These are phyloP conservation scores for Alces alces DNA, from an alignment of 2,113 vertebrate genomes.

Conservation along the genomic window DNA sequence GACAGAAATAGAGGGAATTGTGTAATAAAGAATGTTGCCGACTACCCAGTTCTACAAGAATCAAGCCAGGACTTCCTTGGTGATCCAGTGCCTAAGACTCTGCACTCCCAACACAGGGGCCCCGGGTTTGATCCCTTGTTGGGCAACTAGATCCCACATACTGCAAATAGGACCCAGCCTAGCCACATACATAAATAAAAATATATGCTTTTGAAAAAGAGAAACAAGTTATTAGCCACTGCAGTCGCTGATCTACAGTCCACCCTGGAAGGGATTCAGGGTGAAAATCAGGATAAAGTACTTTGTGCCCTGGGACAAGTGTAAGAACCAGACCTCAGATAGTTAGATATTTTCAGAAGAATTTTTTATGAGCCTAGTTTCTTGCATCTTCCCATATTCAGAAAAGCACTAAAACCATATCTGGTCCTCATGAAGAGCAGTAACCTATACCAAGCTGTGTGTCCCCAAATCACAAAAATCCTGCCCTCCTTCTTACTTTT, in stretches of 20 bases:
- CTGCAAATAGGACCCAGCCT: not conserved
- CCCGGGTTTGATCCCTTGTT: not conserved
- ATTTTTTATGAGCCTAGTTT: not conserved
- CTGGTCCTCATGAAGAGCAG: not conserved
- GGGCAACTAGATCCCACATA: not conserved
- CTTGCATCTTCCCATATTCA: not conserved
- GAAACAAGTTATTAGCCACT: not conserved
- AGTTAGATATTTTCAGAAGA: not conserved
- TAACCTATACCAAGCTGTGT: not conserved
- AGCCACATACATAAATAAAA: not conserved
- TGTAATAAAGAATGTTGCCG: not conserved
- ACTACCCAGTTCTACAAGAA: not conserved
- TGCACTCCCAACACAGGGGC: not conserved
- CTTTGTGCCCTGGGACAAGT: not conserved
- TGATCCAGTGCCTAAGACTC: not conserved
- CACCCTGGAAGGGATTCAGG: not conserved
- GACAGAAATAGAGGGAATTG: not conserved
- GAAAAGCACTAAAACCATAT: not conserved
- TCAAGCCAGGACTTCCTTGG: not conserved
- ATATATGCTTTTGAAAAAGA: not conserved
- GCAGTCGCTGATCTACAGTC: not conserved
- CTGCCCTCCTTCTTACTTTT: not conserved
- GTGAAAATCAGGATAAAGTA: not conserved
- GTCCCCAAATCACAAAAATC: not conserved
- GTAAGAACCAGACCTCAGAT: not conserved